Evolutionary conservation across 2,888 invertebrate species (phyloP).

Genomic region (Agapostemon virescens): DNA sequence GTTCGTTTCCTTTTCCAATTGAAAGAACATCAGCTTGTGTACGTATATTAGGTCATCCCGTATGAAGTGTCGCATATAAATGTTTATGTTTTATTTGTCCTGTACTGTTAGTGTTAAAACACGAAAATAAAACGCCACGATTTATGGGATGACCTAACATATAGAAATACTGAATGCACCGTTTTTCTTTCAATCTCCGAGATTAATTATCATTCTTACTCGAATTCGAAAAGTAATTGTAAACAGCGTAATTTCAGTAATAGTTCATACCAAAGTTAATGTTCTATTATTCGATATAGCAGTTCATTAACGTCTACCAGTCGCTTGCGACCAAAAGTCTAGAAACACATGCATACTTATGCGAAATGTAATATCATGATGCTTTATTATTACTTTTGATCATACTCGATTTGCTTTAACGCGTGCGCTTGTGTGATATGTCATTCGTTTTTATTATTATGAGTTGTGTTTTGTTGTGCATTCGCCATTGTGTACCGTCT

Average conservation of each 20-base stretch:
- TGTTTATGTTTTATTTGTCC: not conserved
- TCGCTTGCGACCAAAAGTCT: slow-evolving; percentile 44
- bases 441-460: slow-evolving; percentile 69
- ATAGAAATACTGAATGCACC: slow-evolving; percentile 55
- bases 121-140: too few relatives aligned
- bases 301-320: slow-evolving; percentile 46
- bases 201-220: slow-evolving; percentile 35
- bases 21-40: slow-evolving; percentile 37
- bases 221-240: slow-evolving; percentile 34
- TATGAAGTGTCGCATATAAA: not conserved
- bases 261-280: slow-evolving; percentile 24
- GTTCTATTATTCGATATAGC: slow-evolving; percentile 38
- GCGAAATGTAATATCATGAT: slow-evolving; percentile 50
- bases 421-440: slow-evolving; percentile 70
- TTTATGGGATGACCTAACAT: not conserved
- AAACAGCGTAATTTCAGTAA: slow-evolving; percentile 34
- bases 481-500: slow-evolving; percentile 77
- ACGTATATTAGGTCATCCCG: slow-evolving; percentile 14
- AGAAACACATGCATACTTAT: slow-evolving; percentile 48
- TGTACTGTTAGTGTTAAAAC: not conserved
- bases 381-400: slow-evolving; percentile 56
- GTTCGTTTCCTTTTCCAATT: slow-evolving; percentile 79
- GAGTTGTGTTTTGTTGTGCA: slow-evolving; percentile 76
- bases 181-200: slow-evolving; percentile 46
- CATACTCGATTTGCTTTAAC: slow-evolving; percentile 69